Evolutionary conservation across 2,113 vertebrate genomes (phyloP), one percentile per base, ranked within the genome.

Genomic region (Alces alces): DNA sequence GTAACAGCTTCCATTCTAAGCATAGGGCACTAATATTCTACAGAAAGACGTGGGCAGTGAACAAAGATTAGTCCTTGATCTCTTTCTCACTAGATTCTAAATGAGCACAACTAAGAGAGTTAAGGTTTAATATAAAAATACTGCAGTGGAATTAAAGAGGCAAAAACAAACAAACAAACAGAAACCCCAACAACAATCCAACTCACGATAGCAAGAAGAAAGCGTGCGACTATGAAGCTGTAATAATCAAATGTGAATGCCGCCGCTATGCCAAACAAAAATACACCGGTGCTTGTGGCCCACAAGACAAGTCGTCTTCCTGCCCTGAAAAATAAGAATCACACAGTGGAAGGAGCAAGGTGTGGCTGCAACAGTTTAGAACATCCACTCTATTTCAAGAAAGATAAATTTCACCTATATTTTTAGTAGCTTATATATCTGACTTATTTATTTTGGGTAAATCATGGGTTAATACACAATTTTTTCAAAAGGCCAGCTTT

Each of bases 121-220:
- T 47, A 80, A 93, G n/a, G 6, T 91, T 86, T 52, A 15, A 70
- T 11, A 30, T n/a, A 57, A 87, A 88, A 91, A 76, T 27, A 60
- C 21, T 17, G 39, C 45, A 39, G 54, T 27, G 27, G 76, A 93
- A 54, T 85, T 80, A 66, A 80, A 79, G 36, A 64, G 28, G 30
- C 43, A 50, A 70, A 73, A 66, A 86, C 45, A 80, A 80, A 80
- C 73, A 28, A 78, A 76, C 14, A 47, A 47, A 79, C 43, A 79
- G 15, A 79, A 45, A 45, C 13, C 73, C 45, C 78, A n/a, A 58
- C 21, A 80, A 80, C 47, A 83, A 27, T 95, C 28, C 33, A 50
- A 98, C 99, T 99, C 98, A 99, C 99, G 99, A 99, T 99, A 83
- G 99, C 99, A 11, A 99, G 99, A 73, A 99, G 98, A 98, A 99